Evolutionary conservation across 2,113 vertebrate species (phyloP).

Genomic region (Chionomys nivalis): DNA sequence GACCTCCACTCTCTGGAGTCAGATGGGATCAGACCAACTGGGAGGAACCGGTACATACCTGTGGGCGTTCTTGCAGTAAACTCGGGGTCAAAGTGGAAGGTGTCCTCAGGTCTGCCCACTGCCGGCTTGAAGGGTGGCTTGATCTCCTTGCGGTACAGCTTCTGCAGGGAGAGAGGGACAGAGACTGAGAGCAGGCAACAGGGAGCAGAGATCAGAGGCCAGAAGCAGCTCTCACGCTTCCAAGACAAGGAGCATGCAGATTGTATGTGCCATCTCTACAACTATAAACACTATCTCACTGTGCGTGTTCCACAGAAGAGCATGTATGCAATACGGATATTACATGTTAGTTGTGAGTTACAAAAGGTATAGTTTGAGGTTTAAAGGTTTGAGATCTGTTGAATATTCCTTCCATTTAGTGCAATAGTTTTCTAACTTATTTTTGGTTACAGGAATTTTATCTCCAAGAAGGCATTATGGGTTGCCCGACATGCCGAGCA

Average conservation of each 20-base stretch:
- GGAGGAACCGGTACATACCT: slow-evolving; percentile 82
- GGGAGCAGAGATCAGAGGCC: not conserved
- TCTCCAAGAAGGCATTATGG: not conserved
- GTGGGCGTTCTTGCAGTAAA: slow-evolving; percentile 97
- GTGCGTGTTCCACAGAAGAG: accelerated
- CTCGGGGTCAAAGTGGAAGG: slow-evolving; percentile 98
- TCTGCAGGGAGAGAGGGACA: slow-evolving; percentile 83
- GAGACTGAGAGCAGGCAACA: not conserved
- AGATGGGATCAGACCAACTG: accelerated
- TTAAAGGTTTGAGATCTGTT: not conserved
- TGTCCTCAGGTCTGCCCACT: slow-evolving; percentile 96
- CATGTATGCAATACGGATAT: too few relatives aligned
- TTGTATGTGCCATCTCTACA: not conserved
- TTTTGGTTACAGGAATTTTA: not conserved
- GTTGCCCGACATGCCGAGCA: not conserved
- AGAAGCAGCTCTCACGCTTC: too few relatives aligned
- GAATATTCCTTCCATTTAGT: too few relatives aligned
- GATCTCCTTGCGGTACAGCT: slow-evolving; percentile 93
- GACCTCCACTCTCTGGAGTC: accelerated
- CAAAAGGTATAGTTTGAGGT: accelerated
- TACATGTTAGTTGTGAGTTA: accelerated
- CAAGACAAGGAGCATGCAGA: not conserved
- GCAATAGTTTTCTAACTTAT: not conserved
- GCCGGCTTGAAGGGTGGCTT: slow-evolving; percentile 97
- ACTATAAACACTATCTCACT: not conserved